Evolutionary conservation across 2,888 invertebrate species (phyloP).

Genomic region (Rhamnusium bicolor): DNA sequence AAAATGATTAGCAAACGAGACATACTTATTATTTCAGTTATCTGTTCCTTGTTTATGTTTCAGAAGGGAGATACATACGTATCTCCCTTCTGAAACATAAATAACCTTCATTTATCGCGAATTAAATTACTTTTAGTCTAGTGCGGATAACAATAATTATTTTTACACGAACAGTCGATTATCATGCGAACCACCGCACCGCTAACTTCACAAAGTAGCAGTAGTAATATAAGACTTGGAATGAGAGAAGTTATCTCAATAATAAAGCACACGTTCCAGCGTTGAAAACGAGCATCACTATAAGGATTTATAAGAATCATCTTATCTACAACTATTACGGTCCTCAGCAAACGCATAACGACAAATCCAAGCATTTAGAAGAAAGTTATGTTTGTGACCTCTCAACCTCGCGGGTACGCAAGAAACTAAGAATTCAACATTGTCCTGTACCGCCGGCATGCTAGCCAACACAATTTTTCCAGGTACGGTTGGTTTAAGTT

Average conservation of each 20-base stretch:
- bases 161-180: not conserved
- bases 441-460: constrained; percentile 47
- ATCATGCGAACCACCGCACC: not conserved
- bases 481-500: constrained; percentile 49
- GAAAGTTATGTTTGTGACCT: constrained; percentile 55
- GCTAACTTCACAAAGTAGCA: not conserved
- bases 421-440: constrained; percentile 50
- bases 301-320: constrained; percentile 49
- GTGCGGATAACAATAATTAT: not conserved
- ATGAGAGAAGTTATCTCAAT: constrained; percentile 38
- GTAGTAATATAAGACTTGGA: not conserved
- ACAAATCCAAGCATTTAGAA: constrained; percentile 53
- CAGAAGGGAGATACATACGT: no score
- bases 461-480: constrained; percentile 44
- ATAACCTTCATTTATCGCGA: not conserved
- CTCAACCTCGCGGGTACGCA: constrained; percentile 48
- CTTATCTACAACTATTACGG: constrained; percentile 48
- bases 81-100: no score
- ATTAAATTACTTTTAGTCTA: not conserved
- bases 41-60: no score
- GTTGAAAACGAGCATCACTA: constrained; percentile 43
- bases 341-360: constrained; percentile 44
- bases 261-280: constrained; percentile 45
- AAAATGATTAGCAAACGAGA: no score
- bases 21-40: no score